Evolutionary conservation across 2,888 invertebrate genomes (phyloP), one percentile per base, ranked within the genome.

Genomic region (Flexamia atlantica): DNA sequence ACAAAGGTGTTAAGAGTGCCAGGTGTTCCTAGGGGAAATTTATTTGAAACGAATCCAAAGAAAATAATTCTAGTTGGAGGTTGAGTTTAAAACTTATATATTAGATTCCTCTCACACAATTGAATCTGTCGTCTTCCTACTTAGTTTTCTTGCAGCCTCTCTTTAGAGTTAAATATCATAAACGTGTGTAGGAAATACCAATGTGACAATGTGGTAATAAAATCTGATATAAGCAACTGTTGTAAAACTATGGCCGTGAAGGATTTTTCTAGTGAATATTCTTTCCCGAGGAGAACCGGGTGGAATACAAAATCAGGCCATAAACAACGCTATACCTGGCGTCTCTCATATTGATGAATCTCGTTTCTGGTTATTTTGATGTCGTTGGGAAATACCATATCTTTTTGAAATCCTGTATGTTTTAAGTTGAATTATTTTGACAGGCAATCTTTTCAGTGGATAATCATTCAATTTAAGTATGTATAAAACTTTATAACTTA

Each of bases 321-420:
- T 76, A 76, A 50, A 76, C 25, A 42, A 42, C 20, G 40, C 28
- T 64, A 64, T 64, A 64, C 64, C 64, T 64, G 72, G 23, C 42
- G 23, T 72, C 72, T 72, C 72, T 72, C 72, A 72, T 72, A 72
- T 72, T 72, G 72, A 72, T 72, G 72, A 72, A 42, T 40, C 14
- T 72, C 10, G 72, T 72, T 30, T 10, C 36, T 1, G 23, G 10
- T 40, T 40, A 72, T 72, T 72, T 72, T 40, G 36, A 40, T 40
- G 30, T 32, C 32, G 4, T 14, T 23, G 28, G 30, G 28, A 64
- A 28, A 64, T 30, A 30, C 20, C 30, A 64, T 30, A 46, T 53
- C 20, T 53, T 10, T 57, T 20, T 23, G 20, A 20, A 50, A n/a
- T 50, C n/a, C 50, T 4, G 46, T 40, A 40, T 9, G 17, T 53